These are phyloP conservation scores for Enteromius anoplus DNA, from an alignment of 2,797 vertebrate genomes.

Conservation along the genomic window DNA sequence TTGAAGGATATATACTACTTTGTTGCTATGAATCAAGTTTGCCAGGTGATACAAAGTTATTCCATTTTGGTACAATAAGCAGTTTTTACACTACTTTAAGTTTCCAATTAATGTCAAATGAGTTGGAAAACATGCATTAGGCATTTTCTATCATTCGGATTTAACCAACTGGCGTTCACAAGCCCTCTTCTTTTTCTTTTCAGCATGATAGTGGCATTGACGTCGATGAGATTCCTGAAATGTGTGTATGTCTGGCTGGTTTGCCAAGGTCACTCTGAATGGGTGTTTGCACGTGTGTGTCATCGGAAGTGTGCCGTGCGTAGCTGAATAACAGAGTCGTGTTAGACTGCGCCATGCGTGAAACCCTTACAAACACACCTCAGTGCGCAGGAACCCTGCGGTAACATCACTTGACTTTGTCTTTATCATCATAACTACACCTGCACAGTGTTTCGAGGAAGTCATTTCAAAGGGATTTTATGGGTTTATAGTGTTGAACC, in stretches of 20 bases:
- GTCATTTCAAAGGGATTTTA: neutral
- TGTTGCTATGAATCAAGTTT: neutral
- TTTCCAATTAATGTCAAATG: neutral
- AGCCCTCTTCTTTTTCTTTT: slow-evolving; percentile 8
- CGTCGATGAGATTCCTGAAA: slow-evolving; percentile 8
- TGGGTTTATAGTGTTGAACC: neutral
- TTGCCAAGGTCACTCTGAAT: slow-evolving; percentile 49
- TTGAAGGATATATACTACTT: neutral
- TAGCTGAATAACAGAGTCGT: slow-evolving; percentile 29
- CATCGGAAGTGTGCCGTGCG: slow-evolving; percentile 10
- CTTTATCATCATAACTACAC: neutral
- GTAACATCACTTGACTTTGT: slow-evolving; percentile 10
- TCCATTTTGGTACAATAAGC: neutral
- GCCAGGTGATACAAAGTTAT: neutral
- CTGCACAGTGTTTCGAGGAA: neutral
- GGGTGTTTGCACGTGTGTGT: slow-evolving; percentile 23
- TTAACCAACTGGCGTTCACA: neutral
- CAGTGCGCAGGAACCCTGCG: neutral
- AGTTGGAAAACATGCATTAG: neutral
- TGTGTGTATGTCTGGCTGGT: slow-evolving; percentile 33
- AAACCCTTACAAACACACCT: slow-evolving; percentile 14
- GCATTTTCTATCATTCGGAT: neutral
- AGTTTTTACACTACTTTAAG: neutral
- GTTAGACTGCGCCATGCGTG: neutral
- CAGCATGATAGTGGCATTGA: slow-evolving; percentile 30